A percentile compares a stretch with the other conserved stretches of the same genome.
Evolutionary conservation across 2,113 vertebrate genomes (phyloP).

Genomic region (Tachysurus vachellii): DNA sequence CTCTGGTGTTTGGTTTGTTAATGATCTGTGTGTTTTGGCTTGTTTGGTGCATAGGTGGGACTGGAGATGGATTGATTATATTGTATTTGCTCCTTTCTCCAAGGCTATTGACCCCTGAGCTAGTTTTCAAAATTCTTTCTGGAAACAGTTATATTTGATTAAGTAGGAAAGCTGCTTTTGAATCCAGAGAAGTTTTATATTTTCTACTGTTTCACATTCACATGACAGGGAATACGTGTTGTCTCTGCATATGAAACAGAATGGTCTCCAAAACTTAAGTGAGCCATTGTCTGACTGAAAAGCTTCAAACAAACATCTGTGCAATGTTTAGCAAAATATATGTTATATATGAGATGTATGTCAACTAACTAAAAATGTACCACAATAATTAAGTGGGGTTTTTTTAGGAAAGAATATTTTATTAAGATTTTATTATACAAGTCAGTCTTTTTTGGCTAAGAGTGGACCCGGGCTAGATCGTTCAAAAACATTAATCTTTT

Average conservation of each 20-base stretch:
- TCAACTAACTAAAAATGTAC: neutral
- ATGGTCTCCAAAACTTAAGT: neutral
- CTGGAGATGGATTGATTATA: constrained; percentile 13
- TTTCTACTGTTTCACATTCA: neutral
- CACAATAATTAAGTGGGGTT: neutral
- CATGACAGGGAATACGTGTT: neutral
- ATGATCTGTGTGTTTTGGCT: constrained; percentile 32
- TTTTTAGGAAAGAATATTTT: too few relatives aligned
- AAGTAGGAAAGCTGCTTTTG: neutral
- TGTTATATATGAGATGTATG: too few relatives aligned
- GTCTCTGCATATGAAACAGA: neutral
- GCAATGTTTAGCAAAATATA: too few relatives aligned
- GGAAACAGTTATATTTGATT: neutral
- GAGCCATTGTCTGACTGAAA: neutral
- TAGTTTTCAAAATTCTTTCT: neutral
- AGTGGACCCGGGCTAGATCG: too few relatives aligned
- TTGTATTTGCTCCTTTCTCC: neutral
- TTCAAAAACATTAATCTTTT: too few relatives aligned
- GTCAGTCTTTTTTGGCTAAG: too few relatives aligned
- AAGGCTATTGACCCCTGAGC: neutral
- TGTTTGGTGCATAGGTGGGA: neutral
- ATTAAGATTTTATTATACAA: too few relatives aligned
- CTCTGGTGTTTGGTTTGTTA: constrained; percentile 18
- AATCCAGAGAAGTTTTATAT: neutral
- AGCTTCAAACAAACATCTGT: neutral